Base-by-base conservation (phyloP, 92 coral and sea anemone species). In the Palythoa caribaeorum region DNA sequence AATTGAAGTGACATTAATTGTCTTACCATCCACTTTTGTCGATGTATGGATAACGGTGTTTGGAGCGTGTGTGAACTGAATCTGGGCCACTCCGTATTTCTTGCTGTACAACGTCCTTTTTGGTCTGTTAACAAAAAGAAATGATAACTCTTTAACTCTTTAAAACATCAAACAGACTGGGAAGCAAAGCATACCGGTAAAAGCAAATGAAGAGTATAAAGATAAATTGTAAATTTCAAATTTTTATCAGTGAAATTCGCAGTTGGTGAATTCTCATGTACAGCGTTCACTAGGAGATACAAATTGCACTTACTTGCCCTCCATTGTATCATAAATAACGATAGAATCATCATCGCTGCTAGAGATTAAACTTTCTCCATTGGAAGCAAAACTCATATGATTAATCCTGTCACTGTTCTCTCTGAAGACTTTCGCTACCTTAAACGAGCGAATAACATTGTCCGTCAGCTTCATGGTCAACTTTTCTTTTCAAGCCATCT, bases 1-100 rank as follows among this genome's bases (percentile, higher is more conserved):
- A 36, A 8, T 21, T 36, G 9, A 69, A 7, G 13, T 9, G 28
- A 21, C 4, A 1, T 11, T 47, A 63, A 47, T 6, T 35, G 17
- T 66, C 96, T 92, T 90, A 97, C 99, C 99, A 90, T 97, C 99
- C 81, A 97, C 96, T 93, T 97, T 97, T 9, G 98, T 97, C 51
- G 99, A 97, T 59, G 99, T 95, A 79, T 97, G 99, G 83, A 97
- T 97, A 80, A 95, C 99, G 44, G 99, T 97, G 91, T 97, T 95
- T n/a, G 95, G 93, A 52, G 99, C 99, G 89, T 97, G 99, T 2
- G 99, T 97, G 54, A 90, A 97, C 91, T 97, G 99, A 88, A 97
- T 95, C 71, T 95, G 94, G 10, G 99, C 98, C n/a, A 97, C 99
- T 13, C 99, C 99, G 87, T 97, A 97, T 66, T 97, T 97, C 92